Conservation (phyloP, 2,113 vertebrate genomes). For the Sebastes fasciatus region DNA sequence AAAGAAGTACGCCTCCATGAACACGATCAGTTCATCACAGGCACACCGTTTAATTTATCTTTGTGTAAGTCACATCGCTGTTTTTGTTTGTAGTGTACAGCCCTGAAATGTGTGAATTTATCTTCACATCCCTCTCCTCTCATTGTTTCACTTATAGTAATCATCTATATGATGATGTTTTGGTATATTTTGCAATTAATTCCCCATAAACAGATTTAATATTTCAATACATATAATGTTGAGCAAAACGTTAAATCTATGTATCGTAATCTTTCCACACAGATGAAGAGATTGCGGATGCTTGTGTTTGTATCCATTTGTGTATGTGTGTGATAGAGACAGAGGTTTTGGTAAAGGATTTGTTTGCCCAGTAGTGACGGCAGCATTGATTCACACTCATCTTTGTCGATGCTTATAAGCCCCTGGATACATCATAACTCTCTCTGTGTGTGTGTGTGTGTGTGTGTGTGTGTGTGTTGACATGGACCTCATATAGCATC, state of each 20-base stretch:
- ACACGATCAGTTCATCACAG: constrained; percentile 17
- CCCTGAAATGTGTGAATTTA: background rate
- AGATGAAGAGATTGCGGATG: background rate
- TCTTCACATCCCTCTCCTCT: background rate
- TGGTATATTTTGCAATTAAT: background rate
- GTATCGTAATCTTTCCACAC: constrained; percentile 25
- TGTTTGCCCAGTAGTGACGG: constrained; percentile 80
- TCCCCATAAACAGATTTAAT: background rate
- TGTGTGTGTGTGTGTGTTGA: constrained; percentile 44
- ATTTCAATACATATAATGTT: constrained; percentile 5
- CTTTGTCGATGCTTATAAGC: constrained; percentile 83
- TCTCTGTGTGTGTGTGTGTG: constrained; percentile 23
- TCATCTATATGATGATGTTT: background rate
- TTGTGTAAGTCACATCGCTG: background rate
- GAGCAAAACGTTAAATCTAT: constrained; percentile 17
- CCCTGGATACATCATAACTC: constrained; percentile 81
- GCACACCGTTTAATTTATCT: background rate
- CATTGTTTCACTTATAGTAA: background rate
- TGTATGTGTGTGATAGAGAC: constrained; percentile 53
- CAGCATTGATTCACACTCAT: constrained; percentile 84
- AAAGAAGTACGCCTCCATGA: constrained; percentile 5
- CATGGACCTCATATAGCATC: constrained; percentile 36
- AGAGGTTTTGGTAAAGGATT: constrained; percentile 79
- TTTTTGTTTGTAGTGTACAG: background rate
- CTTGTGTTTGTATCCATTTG: constrained; percentile 12